Conservation (phyloP, 2,797 vertebrate genomes). For the Artibeus lituratus region DNA sequence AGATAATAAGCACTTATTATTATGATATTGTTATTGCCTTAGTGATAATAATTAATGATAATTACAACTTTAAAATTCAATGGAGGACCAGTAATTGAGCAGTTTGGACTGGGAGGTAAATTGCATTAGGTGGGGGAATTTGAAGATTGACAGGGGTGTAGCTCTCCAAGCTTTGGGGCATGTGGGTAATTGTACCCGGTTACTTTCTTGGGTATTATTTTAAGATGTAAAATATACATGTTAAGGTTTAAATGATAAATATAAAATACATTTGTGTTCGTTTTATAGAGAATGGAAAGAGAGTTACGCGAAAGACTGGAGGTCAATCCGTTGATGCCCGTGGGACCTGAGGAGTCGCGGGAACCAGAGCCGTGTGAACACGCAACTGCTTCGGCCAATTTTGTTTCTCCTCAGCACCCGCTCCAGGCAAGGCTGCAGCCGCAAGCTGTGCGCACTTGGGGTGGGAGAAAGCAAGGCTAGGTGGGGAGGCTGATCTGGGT, state of each 20-base stretch:
- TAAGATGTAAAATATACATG: not conserved
- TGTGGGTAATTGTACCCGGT: not conserved
- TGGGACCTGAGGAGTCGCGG: not conserved
- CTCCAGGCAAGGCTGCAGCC: conserved; percentile 47
- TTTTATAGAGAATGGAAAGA: conserved; percentile 22
- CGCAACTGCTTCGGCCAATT: not conserved
- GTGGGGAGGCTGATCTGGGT: conserved; percentile 68
- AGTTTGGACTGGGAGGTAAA: not conserved
- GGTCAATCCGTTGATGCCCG: not conserved
- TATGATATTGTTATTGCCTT: not conserved
- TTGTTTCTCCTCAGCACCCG: conserved; percentile 3
- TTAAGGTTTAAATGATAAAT: not conserved
- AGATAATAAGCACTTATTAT: not conserved
- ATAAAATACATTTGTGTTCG: not conserved
- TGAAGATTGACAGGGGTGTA: not conserved
- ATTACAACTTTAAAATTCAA: conserved; percentile 20
- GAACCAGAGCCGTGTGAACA: not conserved
- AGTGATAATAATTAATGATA: not conserved
- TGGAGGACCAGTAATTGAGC: not conserved
- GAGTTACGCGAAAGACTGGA: not conserved
- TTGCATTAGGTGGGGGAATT: not conserved
- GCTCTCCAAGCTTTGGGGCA: not conserved
- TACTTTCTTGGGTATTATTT: not conserved
- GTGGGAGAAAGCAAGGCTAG: conserved; percentile 22
- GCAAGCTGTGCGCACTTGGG: conserved; percentile 20